A percentile compares a stretch with the other conserved stretches of the same genome.
These are phyloP conservation scores for Salpingus planirostris DNA, from an alignment of 2,888 invertebrate genomes.

Conservation along the genomic window DNA sequence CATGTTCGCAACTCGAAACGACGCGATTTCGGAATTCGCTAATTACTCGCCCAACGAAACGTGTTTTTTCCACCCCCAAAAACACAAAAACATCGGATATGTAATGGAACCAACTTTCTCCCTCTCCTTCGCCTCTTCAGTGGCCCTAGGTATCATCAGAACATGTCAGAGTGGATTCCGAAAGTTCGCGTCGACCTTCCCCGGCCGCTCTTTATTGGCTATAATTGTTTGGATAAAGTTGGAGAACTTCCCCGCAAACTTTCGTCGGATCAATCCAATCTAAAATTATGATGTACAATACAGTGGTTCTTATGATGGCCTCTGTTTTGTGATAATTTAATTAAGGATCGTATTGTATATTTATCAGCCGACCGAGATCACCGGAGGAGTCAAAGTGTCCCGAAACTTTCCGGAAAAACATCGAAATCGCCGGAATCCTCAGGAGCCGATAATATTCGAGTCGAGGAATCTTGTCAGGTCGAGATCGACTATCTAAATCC, in stretches of 20 bases:
- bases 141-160: constrained; percentile 5
- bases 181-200: constrained; percentile 17
- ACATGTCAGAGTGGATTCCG: constrained; percentile 17
- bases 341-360: constrained; percentile 14
- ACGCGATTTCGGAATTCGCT: not conserved
- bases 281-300: constrained; percentile 23
- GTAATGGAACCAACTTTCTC: too few species aligned
- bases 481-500: too few species aligned
- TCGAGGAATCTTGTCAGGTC: too few species aligned
- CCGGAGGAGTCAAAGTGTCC: too few species aligned
- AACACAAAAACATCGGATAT: too few species aligned
- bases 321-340: constrained; percentile 19
- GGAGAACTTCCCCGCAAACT: constrained; percentile 17
- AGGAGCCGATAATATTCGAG: too few species aligned
- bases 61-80: too few species aligned
- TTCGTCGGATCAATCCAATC: constrained; percentile 21
- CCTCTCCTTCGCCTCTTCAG: too few species aligned
- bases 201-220: constrained; percentile 24
- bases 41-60: too few species aligned
- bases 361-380: too few species aligned
- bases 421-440: too few species aligned
- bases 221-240: constrained; percentile 25
- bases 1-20: not conserved
- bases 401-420: too few species aligned
- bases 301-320: constrained; percentile 12